Conservation (phyloP, 2,888 invertebrate species). For the Himalopsyche japonica region DNA sequence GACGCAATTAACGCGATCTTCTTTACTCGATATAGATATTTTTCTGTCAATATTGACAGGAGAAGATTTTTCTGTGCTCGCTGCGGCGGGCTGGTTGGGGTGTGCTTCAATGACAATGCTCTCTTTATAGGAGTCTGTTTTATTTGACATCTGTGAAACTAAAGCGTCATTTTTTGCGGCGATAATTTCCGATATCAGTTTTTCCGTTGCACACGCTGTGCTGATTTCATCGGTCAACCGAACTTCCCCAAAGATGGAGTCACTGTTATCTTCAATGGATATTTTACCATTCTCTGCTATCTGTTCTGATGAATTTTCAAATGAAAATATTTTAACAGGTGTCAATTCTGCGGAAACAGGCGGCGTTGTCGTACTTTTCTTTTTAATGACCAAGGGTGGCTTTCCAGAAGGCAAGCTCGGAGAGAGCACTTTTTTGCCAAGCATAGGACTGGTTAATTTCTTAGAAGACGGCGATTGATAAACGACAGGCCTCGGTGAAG, state of each 20-base stretch:
- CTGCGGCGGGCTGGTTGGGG: not conserved
- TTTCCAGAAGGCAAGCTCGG: conserved; percentile 34
- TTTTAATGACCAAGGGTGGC: conserved; percentile 26
- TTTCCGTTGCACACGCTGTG: conserved; percentile 47
- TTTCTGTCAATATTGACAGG: not conserved
- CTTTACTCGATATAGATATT: not conserved
- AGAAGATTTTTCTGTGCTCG: not conserved
- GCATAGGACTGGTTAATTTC: conserved; percentile 40
- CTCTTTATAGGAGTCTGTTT: not conserved
- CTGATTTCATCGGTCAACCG: conserved; percentile 9
- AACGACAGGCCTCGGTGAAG: conserved; percentile 45
- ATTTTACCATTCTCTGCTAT: not conserved
- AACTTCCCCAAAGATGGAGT: not conserved
- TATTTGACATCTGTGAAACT: conserved; percentile 9
- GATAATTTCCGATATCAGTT: conserved; percentile 59
- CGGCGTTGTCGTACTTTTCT: conserved; percentile 18
- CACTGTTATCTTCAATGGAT: not conserved
- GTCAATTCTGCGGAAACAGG: conserved; percentile 9
- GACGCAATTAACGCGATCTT: conserved; percentile 24
- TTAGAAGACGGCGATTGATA: conserved; percentile 48
- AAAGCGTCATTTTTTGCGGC: conserved; percentile 51
- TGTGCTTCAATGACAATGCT: not conserved
- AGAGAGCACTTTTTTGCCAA: conserved; percentile 41
- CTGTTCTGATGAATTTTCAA: conserved; percentile 15
- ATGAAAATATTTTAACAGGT: not conserved